Evolutionary conservation across 2,797 vertebrate species (phyloP), one percentile per base, ranked within the genome.

Genomic region (Paguma larvata): DNA sequence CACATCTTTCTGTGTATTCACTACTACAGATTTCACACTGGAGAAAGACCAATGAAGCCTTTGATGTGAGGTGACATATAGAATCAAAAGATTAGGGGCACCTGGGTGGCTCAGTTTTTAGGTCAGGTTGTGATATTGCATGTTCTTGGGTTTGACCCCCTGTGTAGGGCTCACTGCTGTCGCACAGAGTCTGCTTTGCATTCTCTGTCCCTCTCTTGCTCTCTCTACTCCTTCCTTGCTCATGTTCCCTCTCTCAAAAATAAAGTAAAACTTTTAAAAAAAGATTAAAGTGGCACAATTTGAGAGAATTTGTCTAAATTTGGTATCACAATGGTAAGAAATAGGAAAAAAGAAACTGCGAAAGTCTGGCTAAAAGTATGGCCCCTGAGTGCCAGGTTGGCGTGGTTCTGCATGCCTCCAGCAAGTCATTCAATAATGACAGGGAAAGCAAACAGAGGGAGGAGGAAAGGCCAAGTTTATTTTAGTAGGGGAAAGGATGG

Each of bases 251-350:
- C 13, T 51, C 16, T 53, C 51, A 53, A 53, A 53, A 53, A 53
- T 16, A 51, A 16, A 51, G 16, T 16, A 16, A 53, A 13, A 51
- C 3, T 14, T 16, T 16, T 51, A 16, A 51, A 51, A 51, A 72
- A 51, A 82, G 32, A n/a, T 92, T 93, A 59, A 46, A 68, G 30
- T 56, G 32, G 15, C 67, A 63, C n/a, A 75, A 78, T 84, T 73
- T 62, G 44, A 48, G 25, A 48, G 44, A 65, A 59, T 59, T 30
- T 87, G 68, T 21, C 25, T 72, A 3, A 46, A 84, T 87, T 56
- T 56, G 2, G 13, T 51, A n/a, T 19, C 79, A 70, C 8, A 73
- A 1, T 88, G 51, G 19, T 41, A 90, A 95, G n/a, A 85, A 59
- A 85, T 5, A 86, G 10, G 23, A 75, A 27, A 1, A 7, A 18